These are phyloP conservation scores for Piscicola geometra DNA, from an alignment of 2,888 invertebrate species.

Conservation along the genomic window DNA sequence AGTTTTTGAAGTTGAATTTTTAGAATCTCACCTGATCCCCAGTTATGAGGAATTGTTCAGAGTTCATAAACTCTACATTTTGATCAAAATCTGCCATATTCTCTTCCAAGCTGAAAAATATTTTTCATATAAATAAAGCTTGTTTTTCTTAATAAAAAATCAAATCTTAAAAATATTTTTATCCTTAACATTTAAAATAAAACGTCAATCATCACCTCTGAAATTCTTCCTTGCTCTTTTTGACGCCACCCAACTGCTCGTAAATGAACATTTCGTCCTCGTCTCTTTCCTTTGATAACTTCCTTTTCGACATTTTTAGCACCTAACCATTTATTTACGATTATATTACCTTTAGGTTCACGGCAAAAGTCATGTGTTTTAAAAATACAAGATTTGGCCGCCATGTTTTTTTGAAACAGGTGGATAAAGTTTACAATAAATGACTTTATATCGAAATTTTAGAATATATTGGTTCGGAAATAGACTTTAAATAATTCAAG, in stretches of 20 bases:
- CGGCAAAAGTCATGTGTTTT: neutral
- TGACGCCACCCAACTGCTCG: constrained; percentile 1
- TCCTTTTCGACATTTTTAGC: neutral
- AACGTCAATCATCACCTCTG: no score
- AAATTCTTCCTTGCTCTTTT: constrained; percentile 8
- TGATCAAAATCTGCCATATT: constrained; percentile 7
- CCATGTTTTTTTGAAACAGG: constrained; percentile 13
- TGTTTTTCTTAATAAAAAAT: no score
- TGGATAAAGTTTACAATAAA: neutral
- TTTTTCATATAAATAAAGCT: neutral
- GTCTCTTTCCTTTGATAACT: constrained; percentile 13
- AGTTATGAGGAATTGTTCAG: neutral
- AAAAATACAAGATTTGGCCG: neutral
- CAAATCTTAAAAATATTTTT: no score
- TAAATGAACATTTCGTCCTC: constrained; percentile 16
- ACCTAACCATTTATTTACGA: neutral
- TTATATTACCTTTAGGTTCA: neutral
- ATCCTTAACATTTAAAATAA: no score
- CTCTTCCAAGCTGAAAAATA: constrained; percentile 1
- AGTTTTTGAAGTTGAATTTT: no score
- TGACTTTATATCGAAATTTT: neutral
- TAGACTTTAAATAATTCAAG: neutral
- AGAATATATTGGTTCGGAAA: neutral
- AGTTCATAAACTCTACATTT: constrained; percentile 6
- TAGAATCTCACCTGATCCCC: neutral